Evolutionary conservation across 2,888 invertebrate species (phyloP), one percentile per base, ranked within the genome.

Genomic region (Latrodectus elegans): DNA sequence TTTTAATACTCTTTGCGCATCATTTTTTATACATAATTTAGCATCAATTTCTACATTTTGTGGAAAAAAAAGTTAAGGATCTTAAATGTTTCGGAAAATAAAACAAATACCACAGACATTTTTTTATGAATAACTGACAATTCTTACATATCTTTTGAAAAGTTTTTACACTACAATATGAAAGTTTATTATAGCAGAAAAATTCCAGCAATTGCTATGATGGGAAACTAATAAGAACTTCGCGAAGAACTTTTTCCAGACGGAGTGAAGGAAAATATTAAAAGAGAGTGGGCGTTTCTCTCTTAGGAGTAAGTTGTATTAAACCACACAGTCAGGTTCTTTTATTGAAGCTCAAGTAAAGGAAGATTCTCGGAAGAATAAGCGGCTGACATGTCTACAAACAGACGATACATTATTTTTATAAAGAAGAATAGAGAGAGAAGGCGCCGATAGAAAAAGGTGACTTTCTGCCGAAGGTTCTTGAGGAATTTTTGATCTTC

Each of bases 341-440:
- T 75, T 86, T 86, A 86, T 86, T 86, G 85, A 84, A 84, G 78
- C 73, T 78, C 65, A 70, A 52, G 71, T 65, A 60, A 70, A 52
- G 53, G 76, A 60, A 72, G 17, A 68, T 12, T 55, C 22, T 60
- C 52, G 15, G 38, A 64, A 80, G 76, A 80, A 86, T 80, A 81
- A 86, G 64, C 75, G 71, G 12, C 70, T 70, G 75, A 79, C 75
- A 81, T 84, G 76, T 80, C 75, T 76, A 86, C 80, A 80, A 80
- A 80, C 80, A 86, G 72, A 65, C 80, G 17, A 17, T 68, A 68
- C 80, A 86, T 86, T 86, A 86, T 86, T 86, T 80, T 72, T 52
- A 14, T 15, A 49, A 77, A 75, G 60, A 60, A 12, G 60, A n/a
- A 60, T 14, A 22, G 64, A 15, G n/a, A 51, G 53, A 49, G 49